phyloP scores from a whole-genome alignment of 1,140 invertebrate genomes.

The Lepidurus packardi region DNA sequence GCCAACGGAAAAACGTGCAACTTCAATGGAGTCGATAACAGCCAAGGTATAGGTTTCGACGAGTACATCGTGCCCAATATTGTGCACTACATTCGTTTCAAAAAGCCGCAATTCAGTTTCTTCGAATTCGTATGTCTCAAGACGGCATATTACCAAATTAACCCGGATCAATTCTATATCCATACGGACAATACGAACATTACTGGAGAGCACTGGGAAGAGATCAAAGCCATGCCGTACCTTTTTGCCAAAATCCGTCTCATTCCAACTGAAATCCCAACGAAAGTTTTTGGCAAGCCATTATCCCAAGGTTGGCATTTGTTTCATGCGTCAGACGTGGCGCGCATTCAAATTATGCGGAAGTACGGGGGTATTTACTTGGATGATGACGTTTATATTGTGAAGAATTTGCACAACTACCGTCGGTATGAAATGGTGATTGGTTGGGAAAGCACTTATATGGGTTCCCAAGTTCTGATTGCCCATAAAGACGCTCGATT shows the following conservation, averaged over 20 bases:
- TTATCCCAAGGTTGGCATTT: conserved; percentile 35
- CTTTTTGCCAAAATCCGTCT: conserved; percentile 29
- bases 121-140: conserved; percentile 37
- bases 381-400: conserved; percentile 44
- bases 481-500: conserved; percentile 43
- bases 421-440: conserved; percentile 41
- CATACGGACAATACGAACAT: conserved; percentile 39
- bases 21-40: too few relatives aligned
- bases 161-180: conserved; percentile 40
- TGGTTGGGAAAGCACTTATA: conserved; percentile 44
- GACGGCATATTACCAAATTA: conserved; percentile 39
- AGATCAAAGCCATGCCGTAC: conserved; percentile 6
- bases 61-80: too few relatives aligned
- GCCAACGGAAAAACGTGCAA: too few relatives aligned
- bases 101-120: conserved; percentile 33
- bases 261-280: conserved; percentile 35
- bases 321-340: conserved; percentile 45
- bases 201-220: conserved; percentile 34
- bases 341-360: conserved; percentile 42
- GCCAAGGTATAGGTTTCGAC: too few relatives aligned
- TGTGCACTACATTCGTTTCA: too few relatives aligned
- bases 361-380: conserved; percentile 45
- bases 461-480: conserved; percentile 44
- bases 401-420: conserved; percentile 44
- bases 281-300: conserved; percentile 38